Percentiles rank a stretch among this genome's conserved stretches.
Evolutionary conservation across 1,140 invertebrate genomes (phyloP).

Genomic region (Drosophila ambigua): DNA sequence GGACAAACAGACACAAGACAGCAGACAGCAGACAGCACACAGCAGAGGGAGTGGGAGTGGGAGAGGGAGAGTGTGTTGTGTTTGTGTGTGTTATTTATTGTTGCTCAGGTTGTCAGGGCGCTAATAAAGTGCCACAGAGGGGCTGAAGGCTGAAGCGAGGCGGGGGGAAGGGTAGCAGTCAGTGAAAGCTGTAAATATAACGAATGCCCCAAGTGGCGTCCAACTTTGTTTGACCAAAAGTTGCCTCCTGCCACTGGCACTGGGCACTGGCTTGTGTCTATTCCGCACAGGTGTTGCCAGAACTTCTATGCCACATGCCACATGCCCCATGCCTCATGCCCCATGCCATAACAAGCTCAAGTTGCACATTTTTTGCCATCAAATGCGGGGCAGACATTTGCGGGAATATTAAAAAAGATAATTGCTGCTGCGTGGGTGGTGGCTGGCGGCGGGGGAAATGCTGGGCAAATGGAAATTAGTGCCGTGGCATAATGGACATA

Average conservation of each 20-base stretch:
- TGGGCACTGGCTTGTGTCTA: conserved; percentile 18
- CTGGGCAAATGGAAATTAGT: conserved; percentile 43
- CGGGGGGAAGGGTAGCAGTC: conserved; percentile 6
- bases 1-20: conserved; percentile 19
- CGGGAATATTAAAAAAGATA: conserved; percentile 66
- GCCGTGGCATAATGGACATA: conserved; percentile 43
- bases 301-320: background rate
- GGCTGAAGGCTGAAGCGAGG: background rate
- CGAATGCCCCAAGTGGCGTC: conserved; percentile 43
- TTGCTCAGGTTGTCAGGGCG: conserved; percentile 68
- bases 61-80: conserved; percentile 3
- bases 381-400: conserved; percentile 25
- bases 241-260: conserved; percentile 25
- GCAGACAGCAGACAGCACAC: too few relatives aligned
- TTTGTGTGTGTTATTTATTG: conserved; percentile 68
- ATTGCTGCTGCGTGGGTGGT: conserved; percentile 40
- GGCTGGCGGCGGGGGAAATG: background rate
- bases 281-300: conserved; percentile 66
- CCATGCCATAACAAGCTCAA: conserved; percentile 35
- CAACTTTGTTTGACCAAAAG: conserved; percentile 75
- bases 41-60: too few relatives aligned
- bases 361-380: conserved; percentile 69
- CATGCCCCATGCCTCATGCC: background rate
- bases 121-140: conserved; percentile 71
- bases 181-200: conserved; percentile 37